Conservation (phyloP, 2,797 vertebrate species). For the Ptychadena robeensis region DNA sequence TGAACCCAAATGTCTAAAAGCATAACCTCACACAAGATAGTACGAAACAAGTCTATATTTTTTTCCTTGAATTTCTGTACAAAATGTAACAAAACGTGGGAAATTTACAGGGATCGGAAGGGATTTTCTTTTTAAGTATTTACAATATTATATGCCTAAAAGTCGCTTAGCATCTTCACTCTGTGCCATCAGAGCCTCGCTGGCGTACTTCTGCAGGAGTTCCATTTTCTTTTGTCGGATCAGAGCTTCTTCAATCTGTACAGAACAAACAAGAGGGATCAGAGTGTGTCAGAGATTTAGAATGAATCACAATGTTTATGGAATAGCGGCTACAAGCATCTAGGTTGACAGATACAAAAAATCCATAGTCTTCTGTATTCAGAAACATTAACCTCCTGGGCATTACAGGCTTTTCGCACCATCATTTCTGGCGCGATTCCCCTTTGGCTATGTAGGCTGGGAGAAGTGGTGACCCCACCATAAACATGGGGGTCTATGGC, state of each 20-base stretch:
- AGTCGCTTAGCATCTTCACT: slow-evolving; percentile 89
- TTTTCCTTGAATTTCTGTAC: slow-evolving; percentile 30
- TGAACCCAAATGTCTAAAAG: not conserved
- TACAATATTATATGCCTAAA: slow-evolving; percentile 80
- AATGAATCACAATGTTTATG: not conserved
- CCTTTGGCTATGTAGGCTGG: too few species aligned
- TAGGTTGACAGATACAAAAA: too few species aligned
- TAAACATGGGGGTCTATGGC: too few species aligned
- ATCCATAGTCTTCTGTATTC: too few species aligned
- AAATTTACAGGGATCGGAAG: slow-evolving; percentile 26
- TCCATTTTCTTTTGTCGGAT: slow-evolving; percentile 97
- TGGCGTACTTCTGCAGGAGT: slow-evolving; percentile 91
- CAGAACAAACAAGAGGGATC: not conserved
- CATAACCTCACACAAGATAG: not conserved
- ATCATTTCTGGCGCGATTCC: too few species aligned
- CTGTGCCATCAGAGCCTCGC: slow-evolving; percentile 91
- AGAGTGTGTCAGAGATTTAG: not conserved
- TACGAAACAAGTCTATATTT: slow-evolving; percentile 33
- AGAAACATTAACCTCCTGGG: too few species aligned
- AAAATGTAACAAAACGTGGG: slow-evolving; percentile 33
- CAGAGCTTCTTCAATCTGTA: slow-evolving; percentile 92
- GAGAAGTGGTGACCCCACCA: too few species aligned
- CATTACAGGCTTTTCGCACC: too few species aligned
- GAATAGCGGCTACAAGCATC: not conserved
- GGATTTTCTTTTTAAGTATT: not conserved